Percentiles rank a stretch among this genome's conserved stretches.
Evolutionary conservation across 2,888 invertebrate species (phyloP).

Genomic region (Tachystola acroxantha): DNA sequence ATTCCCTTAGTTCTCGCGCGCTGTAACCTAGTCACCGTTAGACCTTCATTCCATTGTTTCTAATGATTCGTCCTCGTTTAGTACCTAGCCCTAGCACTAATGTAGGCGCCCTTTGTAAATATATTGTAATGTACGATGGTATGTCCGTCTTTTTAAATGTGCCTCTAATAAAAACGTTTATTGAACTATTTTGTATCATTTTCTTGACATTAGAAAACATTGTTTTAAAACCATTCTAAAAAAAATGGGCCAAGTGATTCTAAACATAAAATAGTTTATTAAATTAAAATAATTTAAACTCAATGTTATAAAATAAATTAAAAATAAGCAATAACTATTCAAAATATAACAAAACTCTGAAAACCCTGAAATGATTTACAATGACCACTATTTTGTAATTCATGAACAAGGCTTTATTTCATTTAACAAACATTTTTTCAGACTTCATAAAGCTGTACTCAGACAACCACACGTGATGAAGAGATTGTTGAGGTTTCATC

Average conservation of each 20-base stretch:
- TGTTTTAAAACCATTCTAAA: background rate
- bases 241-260: background rate
- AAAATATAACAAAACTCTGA: constrained; percentile 38
- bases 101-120: constrained; percentile 30
- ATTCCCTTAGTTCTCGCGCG: constrained; percentile 30
- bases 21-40: constrained; percentile 54
- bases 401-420: constrained; percentile 1
- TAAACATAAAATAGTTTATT: constrained; percentile 46
- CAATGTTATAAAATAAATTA: constrained; percentile 36
- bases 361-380: constrained; percentile 14
- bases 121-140: constrained; percentile 38
- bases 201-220: constrained; percentile 7
- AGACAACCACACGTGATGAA: too few relatives aligned
- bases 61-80: constrained; percentile 30
- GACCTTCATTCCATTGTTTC: constrained; percentile 38
- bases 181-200: constrained; percentile 26
- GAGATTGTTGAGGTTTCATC: too few relatives aligned
- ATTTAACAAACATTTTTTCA: background rate
- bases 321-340: constrained; percentile 44
- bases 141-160: constrained; percentile 57
- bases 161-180: constrained; percentile 68
- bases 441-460: too few relatives aligned
- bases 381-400: constrained; percentile 2
- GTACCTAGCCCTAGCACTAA: constrained; percentile 39
- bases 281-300: constrained; percentile 40